Conservation (phyloP, 2,888 invertebrate genomes). For the Uloborus plumipes region DNA sequence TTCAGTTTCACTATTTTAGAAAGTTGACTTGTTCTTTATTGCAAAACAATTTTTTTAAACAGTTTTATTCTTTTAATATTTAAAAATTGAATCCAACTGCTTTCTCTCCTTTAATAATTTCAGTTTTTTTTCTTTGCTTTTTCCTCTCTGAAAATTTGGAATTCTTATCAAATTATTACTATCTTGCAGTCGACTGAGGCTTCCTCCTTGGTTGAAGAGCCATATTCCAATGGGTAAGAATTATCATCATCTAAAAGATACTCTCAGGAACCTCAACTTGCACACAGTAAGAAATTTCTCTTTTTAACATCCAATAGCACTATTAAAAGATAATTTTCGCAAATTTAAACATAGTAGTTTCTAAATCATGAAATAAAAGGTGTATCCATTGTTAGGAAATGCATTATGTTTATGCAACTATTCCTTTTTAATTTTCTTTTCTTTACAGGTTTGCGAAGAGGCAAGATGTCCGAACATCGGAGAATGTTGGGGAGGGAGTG, state of each 20-base stretch:
- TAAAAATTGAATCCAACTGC: too few relatives aligned
- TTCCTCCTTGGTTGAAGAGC: constrained; percentile 96
- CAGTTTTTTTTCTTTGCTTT: too few relatives aligned
- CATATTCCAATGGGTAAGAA: constrained; percentile 92
- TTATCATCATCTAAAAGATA: constrained; percentile 84
- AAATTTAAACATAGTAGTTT: too few relatives aligned
- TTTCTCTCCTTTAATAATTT: too few relatives aligned
- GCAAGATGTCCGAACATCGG: constrained; percentile 98
- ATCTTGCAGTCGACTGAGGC: constrained; percentile 76
- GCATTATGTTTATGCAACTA: neutral
- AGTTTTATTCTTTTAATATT: too few relatives aligned
- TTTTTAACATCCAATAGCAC: neutral
- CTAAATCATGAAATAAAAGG: too few relatives aligned
- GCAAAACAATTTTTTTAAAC: too few relatives aligned
- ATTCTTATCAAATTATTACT: too few relatives aligned
- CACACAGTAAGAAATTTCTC: constrained; percentile 80
- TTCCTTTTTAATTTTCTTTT: neutral
- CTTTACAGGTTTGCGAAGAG: constrained; percentile 83
- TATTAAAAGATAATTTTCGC: too few relatives aligned
- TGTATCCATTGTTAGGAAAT: neutral
- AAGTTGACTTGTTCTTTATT: too few relatives aligned
- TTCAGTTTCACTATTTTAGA: too few relatives aligned
- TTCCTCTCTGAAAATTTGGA: too few relatives aligned
- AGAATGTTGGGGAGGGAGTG: constrained; percentile 98
- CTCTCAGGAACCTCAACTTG: constrained; percentile 86